Base-by-base conservation (phyloP, 2,113 vertebrate genomes). In the Bubo bubo region DNA sequence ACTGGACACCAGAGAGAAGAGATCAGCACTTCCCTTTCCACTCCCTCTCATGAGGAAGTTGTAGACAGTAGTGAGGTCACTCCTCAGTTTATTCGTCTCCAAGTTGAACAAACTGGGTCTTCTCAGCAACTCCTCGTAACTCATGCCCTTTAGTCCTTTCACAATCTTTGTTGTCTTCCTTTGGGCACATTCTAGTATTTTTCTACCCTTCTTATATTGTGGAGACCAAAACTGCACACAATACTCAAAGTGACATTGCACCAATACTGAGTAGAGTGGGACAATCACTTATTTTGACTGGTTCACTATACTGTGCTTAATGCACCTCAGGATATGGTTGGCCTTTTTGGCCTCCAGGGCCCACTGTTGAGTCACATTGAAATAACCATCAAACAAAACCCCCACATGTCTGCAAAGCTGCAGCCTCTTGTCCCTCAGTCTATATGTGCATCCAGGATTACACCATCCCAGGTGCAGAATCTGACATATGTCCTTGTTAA, bases 201-300 rank as follows among this genome's bases (percentile, higher is more conserved):
- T 87, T 43, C 17, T 74, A 74, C 49, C 16, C 9, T 73, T 73
- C 11, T 66, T 60, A 28, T 8, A 34, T 26, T 50, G 27, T 49
- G 14, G 20, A 41, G n/a, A 66, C 11, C 11, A 74, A 81, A 81
- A 50, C 26, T 35, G 32, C 35, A 58, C 14, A 52, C 27, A 52
- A 5, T 24, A 35, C 9, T 70, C 21, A 70, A 39, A 17, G 16
- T 30, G 27, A 59, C 2, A 5, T 7, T 1, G 0, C 26, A 79
- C 3, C 11, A 68, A 1, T 5, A 3, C 3, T 47, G 35, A 32
- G 16, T 32, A 20, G 13, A 47, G 43, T 37, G 32, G 30, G 43
- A 67, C 26, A 56, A 58, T 12, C 17, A 12, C 14, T 43, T 53
- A 12, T 43, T 53, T 68, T 47, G 28, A n/a, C 5, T 2, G 3